Base-by-base conservation (phyloP, 2,113 vertebrate genomes). In the Camelus bactrianus region DNA sequence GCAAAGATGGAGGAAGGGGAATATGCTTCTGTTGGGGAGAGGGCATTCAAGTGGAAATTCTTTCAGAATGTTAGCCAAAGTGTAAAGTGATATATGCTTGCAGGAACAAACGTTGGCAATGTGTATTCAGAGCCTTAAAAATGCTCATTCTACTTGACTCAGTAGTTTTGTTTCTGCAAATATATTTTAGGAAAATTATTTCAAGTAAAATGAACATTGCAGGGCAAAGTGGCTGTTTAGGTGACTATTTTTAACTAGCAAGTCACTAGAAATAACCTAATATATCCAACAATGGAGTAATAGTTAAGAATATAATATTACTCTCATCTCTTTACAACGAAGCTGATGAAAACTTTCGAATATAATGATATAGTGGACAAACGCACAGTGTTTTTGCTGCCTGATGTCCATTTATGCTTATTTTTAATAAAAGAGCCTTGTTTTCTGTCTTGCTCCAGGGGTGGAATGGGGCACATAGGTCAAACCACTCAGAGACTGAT, bases 161-260 rank as follows among this genome's bases (percentile, higher is more conserved):
- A 60, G 73, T 70, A 46, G 42, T 38, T 95, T 81, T 75, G n/a
- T 28, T 86, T 46, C 46, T 79, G 42, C 26, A 83, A 80, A 84
- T 90, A 28, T 28, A 75, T 90, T 96, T 91, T 73, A 94, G 52
- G 42, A 73, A 94, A 80, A 60, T 91, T 19, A 77, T 91, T 38
- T 75, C 13, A 64, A 85, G 42, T 82, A 82, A 86, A 91, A 89
- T 88, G 13, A 89, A 56, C 54, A 75, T 92, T 94, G 7, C 8
- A 65, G 62, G 60, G 54, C 19, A 94, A 95, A 65, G 7, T 60
- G 72, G 50, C 72, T 90, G 76, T 83, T 91, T 95, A 17, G 19
- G 14, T 87, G 22, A 62, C 35, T 67, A 17, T 50, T 96, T 95
- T 65, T 76, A 46, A 46, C 24, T 17, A 70, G 48, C 20, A 79